phyloP scores from a whole-genome alignment of 1,140 invertebrate genomes.

The Plectrocnemia conspersa region DNA sequence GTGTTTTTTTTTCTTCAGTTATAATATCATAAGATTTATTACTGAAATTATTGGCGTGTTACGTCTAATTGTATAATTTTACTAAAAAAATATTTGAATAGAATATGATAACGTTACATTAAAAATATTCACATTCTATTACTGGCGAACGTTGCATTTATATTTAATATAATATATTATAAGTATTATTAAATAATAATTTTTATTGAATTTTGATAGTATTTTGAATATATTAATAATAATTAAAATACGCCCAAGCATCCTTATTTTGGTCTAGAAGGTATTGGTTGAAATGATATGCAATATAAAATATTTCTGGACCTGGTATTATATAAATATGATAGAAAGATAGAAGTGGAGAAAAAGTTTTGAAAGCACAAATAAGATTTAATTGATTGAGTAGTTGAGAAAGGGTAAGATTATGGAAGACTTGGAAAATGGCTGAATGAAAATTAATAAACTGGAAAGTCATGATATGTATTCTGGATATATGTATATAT shows the following conservation, averaged over 20 bases:
- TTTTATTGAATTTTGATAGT: background rate
- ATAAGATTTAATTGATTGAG: background rate
- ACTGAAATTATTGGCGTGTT: background rate
- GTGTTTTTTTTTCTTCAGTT: background rate
- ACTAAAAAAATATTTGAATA: background rate
- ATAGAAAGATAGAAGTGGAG: background rate
- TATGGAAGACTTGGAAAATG: constrained; percentile 35
- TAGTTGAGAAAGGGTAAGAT: background rate
- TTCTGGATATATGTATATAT: constrained; percentile 35
- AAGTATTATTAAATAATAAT: background rate
- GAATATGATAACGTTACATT: background rate
- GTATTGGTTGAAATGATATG: constrained; percentile 13
- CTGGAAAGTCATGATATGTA: no score
- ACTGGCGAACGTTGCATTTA: background rate
- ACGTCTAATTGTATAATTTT: background rate
- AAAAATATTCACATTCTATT: constrained; percentile 2
- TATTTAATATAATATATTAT: constrained; percentile 1
- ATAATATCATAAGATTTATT: constrained; percentile 1
- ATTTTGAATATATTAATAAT: constrained; percentile 6
- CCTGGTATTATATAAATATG: background rate
- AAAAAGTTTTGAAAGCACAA: background rate
- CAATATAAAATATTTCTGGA: background rate
- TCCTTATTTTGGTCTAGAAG: constrained; percentile 4
- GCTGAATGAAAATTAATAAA: constrained; percentile 35
- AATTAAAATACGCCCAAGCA: constrained; percentile 1